Base-by-base conservation (phyloP, 2,113 vertebrate species). In the Brachyhypopomus occidentalis region DNA sequence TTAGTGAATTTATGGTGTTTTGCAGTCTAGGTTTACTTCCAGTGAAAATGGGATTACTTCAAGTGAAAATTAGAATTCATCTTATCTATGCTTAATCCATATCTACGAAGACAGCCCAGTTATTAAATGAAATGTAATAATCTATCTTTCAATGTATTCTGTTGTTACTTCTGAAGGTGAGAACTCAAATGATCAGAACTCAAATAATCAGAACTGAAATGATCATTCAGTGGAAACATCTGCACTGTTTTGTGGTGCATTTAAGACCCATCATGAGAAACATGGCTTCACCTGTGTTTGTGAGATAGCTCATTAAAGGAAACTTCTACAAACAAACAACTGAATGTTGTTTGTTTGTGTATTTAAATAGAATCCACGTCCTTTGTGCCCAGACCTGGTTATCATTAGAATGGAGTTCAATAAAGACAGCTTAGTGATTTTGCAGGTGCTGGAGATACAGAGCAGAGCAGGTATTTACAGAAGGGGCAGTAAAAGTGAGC, bases 401-500 rank as follows among this genome's bases (percentile, higher is more conserved):
- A 19, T 5, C 60, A 69, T 77, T 59, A 64, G 62, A 56, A 66
- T 17, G 70, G 41, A 38, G 38, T 55, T 34, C 72, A 69, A 77
- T 69, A 69, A 77, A 70, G 45, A 7, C 41, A 41, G 27, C 30
- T 59, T 62, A 77, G 78, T 81, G 77, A 63, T 84, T 83, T 73
- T 85, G 52, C 78, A 82, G 81, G 78, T 80, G 84, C 62, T 72
- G 63, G 30, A 6, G 56, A 41, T 62, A 70, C 70, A 67, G 17
- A 82, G 64, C 56, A 59, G 38, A 62, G 78, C 81, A 78, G 64
- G 41, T 81, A 83, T 85, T 85, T 85, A 83, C 83, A 81, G 81
- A 87, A 58, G 59, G n/a, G 56, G 83, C 75, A 74, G 75, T 87
- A 83, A 87, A 85, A 81, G 78, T 75, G 72, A 45, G 66, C 14